Base-by-base conservation (phyloP, 2,888 invertebrate genomes). In the Trachelus stipa region DNA sequence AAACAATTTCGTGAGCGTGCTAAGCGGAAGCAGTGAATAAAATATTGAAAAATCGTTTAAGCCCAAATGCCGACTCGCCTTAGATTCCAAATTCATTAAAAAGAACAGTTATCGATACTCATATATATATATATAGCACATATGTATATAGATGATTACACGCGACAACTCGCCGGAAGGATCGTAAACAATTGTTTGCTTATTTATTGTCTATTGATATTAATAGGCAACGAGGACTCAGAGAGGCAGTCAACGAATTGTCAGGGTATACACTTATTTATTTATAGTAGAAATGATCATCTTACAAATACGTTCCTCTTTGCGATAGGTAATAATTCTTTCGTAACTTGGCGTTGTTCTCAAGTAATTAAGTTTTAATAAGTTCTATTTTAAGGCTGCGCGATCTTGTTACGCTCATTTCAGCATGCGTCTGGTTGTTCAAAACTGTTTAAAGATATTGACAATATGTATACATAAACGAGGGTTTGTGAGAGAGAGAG, bases 391-490 rank as follows among this genome's bases (percentile, higher is more conserved):
- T 56, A 56, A 23, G 56, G 56, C 56, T 56, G 56, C 23, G 56
- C 23, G 9, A 56, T 56, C 56, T 23, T 56, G 56, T 56, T 56
- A 56, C 56, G 56, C 23, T 56, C 23, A 56, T 56, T 56, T 56
- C 56, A 23, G 56, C 23, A 56, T 56, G 6, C 9, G 56, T 56
- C 56, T 23, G 56, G 56, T 33, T 12, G 33, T 69, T 6, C 4
- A 23, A 56, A 56, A 56, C 56, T 69, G 40, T 69, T 74, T 68
- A 76, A 79, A 79, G 68, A 78, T 79, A 78, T 76, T 79, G 76
- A 81, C 73, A 79, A 77, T 76, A 78, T 80, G 76, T 78, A 80
- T 69, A 76, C 76, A 69, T 73, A 80, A 79, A 76, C 69, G 77
- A 56, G 56, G 56, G 56, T 56, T 56, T 23, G 56, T 23, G 56